Evolutionary conservation across 2,888 invertebrate genomes (phyloP).

Genomic region (Orthosia gothica): DNA sequence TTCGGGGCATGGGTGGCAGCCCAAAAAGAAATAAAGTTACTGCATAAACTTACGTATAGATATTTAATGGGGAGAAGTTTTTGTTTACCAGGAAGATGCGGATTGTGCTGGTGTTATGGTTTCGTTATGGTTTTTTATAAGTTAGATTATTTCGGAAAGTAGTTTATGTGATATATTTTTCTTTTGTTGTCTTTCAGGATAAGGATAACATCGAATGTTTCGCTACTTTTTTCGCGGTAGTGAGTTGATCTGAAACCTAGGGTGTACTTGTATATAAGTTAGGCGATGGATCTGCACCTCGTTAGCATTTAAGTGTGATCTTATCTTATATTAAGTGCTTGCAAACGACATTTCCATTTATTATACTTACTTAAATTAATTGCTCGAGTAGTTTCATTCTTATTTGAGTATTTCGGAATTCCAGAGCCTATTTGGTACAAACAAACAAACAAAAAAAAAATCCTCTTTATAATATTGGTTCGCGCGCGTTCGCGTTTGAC

Average conservation of each 20-base stretch:
- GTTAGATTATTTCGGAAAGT: slow-evolving; percentile 43
- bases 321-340: neutral
- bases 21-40: slow-evolving; percentile 64
- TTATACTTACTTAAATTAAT: neutral
- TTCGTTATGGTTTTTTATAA: slow-evolving; percentile 55
- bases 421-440: no score
- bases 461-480: no score
- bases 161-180: slow-evolving; percentile 51
- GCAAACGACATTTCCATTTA: neutral
- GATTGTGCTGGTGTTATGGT: slow-evolving; percentile 55
- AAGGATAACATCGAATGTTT: slow-evolving; percentile 29
- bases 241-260: neutral
- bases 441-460: no score
- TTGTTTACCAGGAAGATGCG: slow-evolving; percentile 63
- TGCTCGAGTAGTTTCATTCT: neutral
- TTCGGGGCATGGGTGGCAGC: slow-evolving; percentile 58
- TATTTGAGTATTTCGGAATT: neutral
- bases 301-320: neutral
- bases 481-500: no score
- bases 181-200: slow-evolving; percentile 24
- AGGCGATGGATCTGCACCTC: neutral
- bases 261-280: slow-evolving; percentile 1
- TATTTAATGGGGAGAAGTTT: slow-evolving; percentile 66
- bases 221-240: slow-evolving; percentile 19
- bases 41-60: slow-evolving; percentile 62